Base-by-base conservation (phyloP, 2,888 invertebrate genomes). In the Yponomeuta cagnagella region DNA sequence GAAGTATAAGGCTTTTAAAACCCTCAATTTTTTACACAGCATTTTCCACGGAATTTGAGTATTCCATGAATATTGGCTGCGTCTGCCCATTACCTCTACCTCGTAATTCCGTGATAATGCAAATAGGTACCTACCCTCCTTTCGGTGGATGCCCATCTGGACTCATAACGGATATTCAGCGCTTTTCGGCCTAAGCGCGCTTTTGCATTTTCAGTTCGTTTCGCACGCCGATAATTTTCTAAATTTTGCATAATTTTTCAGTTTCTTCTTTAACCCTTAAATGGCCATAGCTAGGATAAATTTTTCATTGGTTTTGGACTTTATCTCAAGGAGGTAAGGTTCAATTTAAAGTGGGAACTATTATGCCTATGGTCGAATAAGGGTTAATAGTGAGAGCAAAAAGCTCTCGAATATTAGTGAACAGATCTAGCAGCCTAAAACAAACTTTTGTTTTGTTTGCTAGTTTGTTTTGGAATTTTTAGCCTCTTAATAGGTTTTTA, bases 101-200 rank as follows among this genome's bases (percentile, higher is more conserved):
- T 86, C 52, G 52, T 86, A 87, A 85, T 86, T 83, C 80, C 77
- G 79, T 82, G 84, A 85, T 88, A 87, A 88, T 88, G 88, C 83
- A 85, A 88, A 87, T 86, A 58, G 52, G 52, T 58, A 58, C 15
- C 15, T 58, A 85, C 82, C 80, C 82, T 77, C 78, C 77, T 83
- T 82, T 80, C 81, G 79, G 76, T 79, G 77, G 74, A 30, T 12
- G n/a, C 79, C 78, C 83, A 79, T 86, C 85, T 73, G 76, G 80
- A 82, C 81, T 82, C 86, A 85, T 84, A 37, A 69, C 68, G 84
- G 85, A 85, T 88, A 86, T 86, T 86, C 85, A 76, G 81, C 48
- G 68, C 58, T 48, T 69, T 69, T 71, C 48, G 37, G 70, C 52
- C 69, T 69, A 65, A 65, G 52, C 48, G 48, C 52, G 48, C 12